These are phyloP conservation scores for Daboia siamensis DNA, from an alignment of 2,113 vertebrate genomes.

Conservation along the genomic window DNA sequence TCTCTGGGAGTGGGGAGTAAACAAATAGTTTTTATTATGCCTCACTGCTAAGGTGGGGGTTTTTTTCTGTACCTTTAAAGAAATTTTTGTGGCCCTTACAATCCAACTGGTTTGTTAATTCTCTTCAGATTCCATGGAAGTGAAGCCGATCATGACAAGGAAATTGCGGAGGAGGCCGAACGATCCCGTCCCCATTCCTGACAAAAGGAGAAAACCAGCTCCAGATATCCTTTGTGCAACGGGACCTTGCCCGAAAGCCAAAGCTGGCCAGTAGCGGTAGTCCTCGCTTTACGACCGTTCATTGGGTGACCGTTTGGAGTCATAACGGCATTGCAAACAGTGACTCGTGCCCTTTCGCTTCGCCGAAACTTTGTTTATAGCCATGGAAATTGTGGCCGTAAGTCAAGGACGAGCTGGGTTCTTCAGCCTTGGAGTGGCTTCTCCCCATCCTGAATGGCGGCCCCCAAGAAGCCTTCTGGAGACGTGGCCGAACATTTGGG, in stretches of 20 bases:
- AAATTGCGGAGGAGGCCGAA: slow-evolving; percentile 93
- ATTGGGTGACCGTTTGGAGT: not conserved
- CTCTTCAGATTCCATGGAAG: slow-evolving; percentile 94
- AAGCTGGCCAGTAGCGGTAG: not conserved
- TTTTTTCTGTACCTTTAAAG: not conserved
- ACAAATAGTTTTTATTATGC: not conserved
- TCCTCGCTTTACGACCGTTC: not conserved
- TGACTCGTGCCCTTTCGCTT: too few relatives aligned
- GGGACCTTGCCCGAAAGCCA: not conserved
- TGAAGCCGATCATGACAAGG: slow-evolving; percentile 97
- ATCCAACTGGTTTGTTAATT: slow-evolving; percentile 37
- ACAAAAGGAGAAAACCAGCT: slow-evolving; percentile 95
- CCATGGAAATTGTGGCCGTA: too few relatives aligned
- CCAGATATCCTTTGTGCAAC: slow-evolving; percentile 89
- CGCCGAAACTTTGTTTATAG: too few relatives aligned
- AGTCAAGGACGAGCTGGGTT: too few relatives aligned
- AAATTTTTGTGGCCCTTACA: slow-evolving; percentile 25
- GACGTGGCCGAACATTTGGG: too few relatives aligned
- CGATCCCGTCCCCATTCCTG: slow-evolving; percentile 95
- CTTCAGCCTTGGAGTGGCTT: too few relatives aligned
- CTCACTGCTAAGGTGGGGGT: not conserved
- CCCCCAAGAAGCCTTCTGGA: too few relatives aligned
- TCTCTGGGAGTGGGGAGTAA: not conserved
- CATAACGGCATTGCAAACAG: too few relatives aligned
- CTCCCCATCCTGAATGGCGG: too few relatives aligned